phyloP scores from a whole-genome alignment of 2,797 vertebrate genomes.

The Sebastes vulpes region DNA sequence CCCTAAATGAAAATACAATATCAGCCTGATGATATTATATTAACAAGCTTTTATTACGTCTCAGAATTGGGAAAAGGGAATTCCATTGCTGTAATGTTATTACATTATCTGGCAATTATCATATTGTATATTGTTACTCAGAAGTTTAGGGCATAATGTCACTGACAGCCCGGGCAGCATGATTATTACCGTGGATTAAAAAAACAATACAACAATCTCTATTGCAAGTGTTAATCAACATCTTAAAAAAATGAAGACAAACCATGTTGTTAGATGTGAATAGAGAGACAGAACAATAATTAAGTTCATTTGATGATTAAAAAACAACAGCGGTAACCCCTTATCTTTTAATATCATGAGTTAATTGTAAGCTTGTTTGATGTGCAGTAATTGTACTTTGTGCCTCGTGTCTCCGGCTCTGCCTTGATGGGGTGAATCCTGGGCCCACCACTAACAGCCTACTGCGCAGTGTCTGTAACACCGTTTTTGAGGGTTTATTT shows the following conservation, averaged over 20 bases:
- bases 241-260: background rate
- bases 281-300: conserved; percentile 17
- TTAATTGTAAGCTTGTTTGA: conserved; percentile 57
- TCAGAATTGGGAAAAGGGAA: background rate
- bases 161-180: background rate
- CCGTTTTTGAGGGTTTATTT: conserved; percentile 80
- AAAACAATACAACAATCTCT: background rate
- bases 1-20: background rate
- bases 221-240: background rate
- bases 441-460: conserved; percentile 67
- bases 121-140: background rate
- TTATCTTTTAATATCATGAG: conserved; percentile 36
- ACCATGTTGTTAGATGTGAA: background rate
- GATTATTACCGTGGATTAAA: background rate
- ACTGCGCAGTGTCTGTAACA: conserved; percentile 67
- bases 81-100: background rate
- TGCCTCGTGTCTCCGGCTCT: conserved; percentile 36
- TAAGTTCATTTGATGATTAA: conserved; percentile 24
- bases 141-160: background rate
- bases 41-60: background rate
- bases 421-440: conserved; percentile 52
- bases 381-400: conserved; percentile 46
- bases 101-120: background rate
- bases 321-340: background rate
- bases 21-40: background rate